Percentiles rank a stretch among this genome's conserved stretches.
Conservation (phyloP, 2,113 vertebrate species). For the Jacana jacana region DNA sequence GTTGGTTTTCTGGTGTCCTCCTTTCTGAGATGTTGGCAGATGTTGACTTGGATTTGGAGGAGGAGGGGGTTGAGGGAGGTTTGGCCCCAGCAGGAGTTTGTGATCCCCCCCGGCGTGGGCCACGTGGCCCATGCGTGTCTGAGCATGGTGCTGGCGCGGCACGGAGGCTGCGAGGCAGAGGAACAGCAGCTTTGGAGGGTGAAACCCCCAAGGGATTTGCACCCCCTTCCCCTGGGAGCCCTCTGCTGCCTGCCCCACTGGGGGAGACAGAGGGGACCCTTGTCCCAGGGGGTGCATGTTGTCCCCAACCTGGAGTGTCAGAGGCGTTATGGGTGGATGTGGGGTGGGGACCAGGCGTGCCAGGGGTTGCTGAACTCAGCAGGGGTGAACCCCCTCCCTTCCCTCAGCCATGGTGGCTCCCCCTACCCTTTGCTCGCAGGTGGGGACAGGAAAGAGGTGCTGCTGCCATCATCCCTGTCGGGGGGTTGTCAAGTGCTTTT, state of each 20-base stretch:
- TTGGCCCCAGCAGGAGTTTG: background rate
- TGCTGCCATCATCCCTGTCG: fast-evolving
- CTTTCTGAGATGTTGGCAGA: background rate
- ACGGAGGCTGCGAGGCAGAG: background rate
- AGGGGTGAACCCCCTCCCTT: background rate
- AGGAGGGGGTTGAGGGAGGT: background rate
- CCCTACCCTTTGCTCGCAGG: no score
- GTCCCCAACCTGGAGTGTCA: background rate
- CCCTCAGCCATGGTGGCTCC: background rate
- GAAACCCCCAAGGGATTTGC: background rate
- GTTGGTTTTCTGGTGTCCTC: background rate
- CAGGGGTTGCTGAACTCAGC: background rate
- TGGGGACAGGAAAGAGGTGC: background rate
- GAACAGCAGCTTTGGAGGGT: background rate
- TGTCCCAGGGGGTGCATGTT: fast-evolving
- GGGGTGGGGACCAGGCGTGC: background rate
- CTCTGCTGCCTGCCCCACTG: fast-evolving
- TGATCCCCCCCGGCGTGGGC: background rate
- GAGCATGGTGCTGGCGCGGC: background rate
- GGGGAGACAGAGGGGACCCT: no score
- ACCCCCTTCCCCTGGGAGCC: background rate
- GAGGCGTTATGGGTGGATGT: background rate
- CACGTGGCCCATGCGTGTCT: background rate
- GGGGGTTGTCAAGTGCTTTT: background rate
- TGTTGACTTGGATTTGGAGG: background rate